Evolutionary conservation across 2,113 vertebrate genomes (phyloP).

Genomic region (Nematolebias whitei): DNA sequence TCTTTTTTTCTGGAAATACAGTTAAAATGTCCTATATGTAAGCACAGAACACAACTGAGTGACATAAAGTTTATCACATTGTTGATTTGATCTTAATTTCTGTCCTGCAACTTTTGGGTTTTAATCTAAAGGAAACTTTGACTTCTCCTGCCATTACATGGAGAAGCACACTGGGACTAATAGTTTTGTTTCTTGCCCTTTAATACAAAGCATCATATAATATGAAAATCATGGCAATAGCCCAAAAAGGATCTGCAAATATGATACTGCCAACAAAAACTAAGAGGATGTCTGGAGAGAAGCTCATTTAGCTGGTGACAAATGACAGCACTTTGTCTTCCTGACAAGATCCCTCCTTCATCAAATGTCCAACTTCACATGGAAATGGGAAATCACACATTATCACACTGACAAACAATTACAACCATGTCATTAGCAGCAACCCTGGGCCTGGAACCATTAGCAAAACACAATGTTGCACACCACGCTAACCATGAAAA

Average conservation of each 20-base stretch:
- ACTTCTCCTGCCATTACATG: background rate
- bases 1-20: slow-evolving; percentile 75
- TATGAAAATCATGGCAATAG: slow-evolving; percentile 23
- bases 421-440: slow-evolving; percentile 93
- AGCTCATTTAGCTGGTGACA: slow-evolving; percentile 93
- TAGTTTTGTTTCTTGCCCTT: slow-evolving; percentile 5
- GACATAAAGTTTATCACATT: slow-evolving; percentile 6
- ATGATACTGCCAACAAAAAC: slow-evolving; percentile 46
- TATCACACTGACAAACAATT: slow-evolving; percentile 94
- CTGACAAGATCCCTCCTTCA: slow-evolving; percentile 93
- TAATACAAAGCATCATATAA: slow-evolving; percentile 7
- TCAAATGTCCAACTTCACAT: slow-evolving; percentile 93
- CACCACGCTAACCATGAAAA: slow-evolving; percentile 62
- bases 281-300: slow-evolving; percentile 80
- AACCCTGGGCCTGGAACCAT: slow-evolving; percentile 79
- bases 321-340: slow-evolving; percentile 92
- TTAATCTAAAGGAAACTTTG: background rate
- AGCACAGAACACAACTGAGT: slow-evolving; percentile 46
- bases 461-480: slow-evolving; percentile 62
- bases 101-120: background rate
- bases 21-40: slow-evolving; percentile 65
- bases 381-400: slow-evolving; percentile 92
- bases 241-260: slow-evolving; percentile 36
- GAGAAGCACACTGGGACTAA: background rate
- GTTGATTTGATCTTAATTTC: slow-evolving; percentile 13